Base-by-base conservation (phyloP, 2,888 invertebrate genomes). In the Apamea monoglypha region DNA sequence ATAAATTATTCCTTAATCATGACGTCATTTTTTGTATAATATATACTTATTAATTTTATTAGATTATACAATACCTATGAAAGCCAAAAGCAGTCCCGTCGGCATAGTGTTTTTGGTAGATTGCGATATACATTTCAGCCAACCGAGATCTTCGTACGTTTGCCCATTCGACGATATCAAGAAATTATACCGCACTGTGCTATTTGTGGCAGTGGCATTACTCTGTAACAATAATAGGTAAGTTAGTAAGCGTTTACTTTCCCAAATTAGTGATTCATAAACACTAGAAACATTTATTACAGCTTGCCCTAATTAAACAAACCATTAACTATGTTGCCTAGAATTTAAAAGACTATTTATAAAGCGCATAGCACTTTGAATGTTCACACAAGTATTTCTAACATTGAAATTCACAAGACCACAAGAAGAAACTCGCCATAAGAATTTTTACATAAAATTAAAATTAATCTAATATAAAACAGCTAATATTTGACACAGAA, bases 61-160 rank as follows among this genome's bases (percentile, higher is more conserved):
- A 40, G 18, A 14, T 40, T 50, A 67, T 53, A 68, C n/a, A 25
- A 88, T 91, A 97, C 97, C 97, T 81, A 97, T 95, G 85, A 97
- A 94, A 32, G 94, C 97, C 82, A 97, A 88, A 21, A 96, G 93
- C 69, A 97, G 84, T 14, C 94, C 91, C 29, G 93, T 74, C 1
- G 83, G 75, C 0, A 88, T 50, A 10, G 81, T 75, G 66, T 89
- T 89, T 29, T 90, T 81, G 0, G 91, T 90, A 59, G 90, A 90
- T 66, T 94, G 87, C 6, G 93, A 91, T 56, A 96, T 95, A 29
- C 90, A 91, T 80, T 91, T 90, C 2, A 92, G 90, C 97, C 97
- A 97, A 1, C 97, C 97, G 0, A 97, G 93, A 4, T 91, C 95
- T 87, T 97, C 97, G 80, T 96, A 97, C 0, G 94, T 94, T 86